Evolutionary conservation across 2,113 vertebrate species (phyloP).

Genomic region (Tenrec ecaudatus): DNA sequence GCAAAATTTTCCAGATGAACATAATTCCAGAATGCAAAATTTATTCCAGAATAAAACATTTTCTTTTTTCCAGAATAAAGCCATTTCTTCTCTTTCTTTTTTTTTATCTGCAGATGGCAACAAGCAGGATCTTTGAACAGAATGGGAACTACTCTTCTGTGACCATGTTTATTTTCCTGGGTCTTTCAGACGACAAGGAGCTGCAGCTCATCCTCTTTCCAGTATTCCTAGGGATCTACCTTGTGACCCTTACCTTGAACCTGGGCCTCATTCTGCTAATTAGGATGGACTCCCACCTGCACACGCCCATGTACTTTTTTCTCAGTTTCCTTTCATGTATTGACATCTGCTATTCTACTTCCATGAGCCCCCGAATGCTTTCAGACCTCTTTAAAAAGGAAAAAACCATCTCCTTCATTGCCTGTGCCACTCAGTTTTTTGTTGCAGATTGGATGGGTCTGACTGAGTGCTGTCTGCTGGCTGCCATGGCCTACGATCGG

Average conservation of each 20-base stretch:
- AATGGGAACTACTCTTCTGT: not conserved
- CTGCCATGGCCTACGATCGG: conserved; percentile 46
- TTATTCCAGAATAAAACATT: not conserved
- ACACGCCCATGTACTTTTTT: conserved; percentile 50
- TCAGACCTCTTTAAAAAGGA: conserved; percentile 35
- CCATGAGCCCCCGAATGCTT: conserved; percentile 36
- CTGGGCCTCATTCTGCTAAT: conserved; percentile 8
- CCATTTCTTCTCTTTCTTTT: not conserved
- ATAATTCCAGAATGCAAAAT: too few relatives aligned
- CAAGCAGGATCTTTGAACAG: not conserved
- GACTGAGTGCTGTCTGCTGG: conserved; percentile 9
- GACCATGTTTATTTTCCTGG: conserved; percentile 37
- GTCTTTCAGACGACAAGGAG: not conserved
- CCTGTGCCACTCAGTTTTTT: conserved; percentile 40
- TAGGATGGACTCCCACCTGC: not conserved
- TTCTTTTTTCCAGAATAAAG: not conserved
- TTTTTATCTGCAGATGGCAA: not conserved
- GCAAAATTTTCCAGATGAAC: not conserved
- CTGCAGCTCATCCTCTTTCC: conserved; percentile 17
- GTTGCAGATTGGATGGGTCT: not conserved
- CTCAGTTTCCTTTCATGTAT: conserved; percentile 8
- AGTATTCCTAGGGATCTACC: conserved; percentile 31
- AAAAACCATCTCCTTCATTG: not conserved
- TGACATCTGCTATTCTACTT: conserved; percentile 56
- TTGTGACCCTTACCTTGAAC: conserved; percentile 8